These are phyloP conservation scores for Dicaeum eximium DNA, from an alignment of 2,113 vertebrate species.

Conservation along the genomic window DNA sequence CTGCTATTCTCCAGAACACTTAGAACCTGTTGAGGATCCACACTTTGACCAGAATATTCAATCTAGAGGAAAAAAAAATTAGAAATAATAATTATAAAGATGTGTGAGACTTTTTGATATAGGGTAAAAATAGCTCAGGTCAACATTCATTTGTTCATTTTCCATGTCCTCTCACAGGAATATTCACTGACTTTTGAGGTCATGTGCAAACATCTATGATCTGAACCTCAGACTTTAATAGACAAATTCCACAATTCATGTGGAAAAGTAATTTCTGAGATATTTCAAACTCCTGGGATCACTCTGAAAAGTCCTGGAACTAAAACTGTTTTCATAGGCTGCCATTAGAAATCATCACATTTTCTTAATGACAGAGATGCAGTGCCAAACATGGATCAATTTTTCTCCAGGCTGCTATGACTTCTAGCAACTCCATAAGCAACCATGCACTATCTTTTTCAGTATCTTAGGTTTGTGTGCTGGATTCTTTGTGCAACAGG, in stretches of 20 bases:
- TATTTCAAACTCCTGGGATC: background rate
- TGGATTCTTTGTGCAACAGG: background rate
- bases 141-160: background rate
- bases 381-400: background rate
- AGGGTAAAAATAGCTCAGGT: background rate
- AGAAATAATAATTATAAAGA: background rate
- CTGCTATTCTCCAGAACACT: background rate
- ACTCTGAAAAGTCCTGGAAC: background rate
- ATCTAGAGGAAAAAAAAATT: background rate
- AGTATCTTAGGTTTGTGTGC: background rate
- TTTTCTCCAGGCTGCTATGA: background rate
- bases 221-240: background rate
- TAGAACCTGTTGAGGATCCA: background rate
- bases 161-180: background rate
- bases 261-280: slow-evolving; percentile 14
- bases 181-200: background rate
- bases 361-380: background rate
- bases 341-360: background rate
- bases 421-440: background rate
- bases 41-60: background rate
- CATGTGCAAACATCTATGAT: background rate
- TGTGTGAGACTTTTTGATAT: background rate
- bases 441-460: background rate
- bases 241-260: background rate
- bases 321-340: background rate